These are phyloP conservation scores for Premnoplex brunnescens DNA, from an alignment of 2,797 vertebrate genomes.

Conservation along the genomic window DNA sequence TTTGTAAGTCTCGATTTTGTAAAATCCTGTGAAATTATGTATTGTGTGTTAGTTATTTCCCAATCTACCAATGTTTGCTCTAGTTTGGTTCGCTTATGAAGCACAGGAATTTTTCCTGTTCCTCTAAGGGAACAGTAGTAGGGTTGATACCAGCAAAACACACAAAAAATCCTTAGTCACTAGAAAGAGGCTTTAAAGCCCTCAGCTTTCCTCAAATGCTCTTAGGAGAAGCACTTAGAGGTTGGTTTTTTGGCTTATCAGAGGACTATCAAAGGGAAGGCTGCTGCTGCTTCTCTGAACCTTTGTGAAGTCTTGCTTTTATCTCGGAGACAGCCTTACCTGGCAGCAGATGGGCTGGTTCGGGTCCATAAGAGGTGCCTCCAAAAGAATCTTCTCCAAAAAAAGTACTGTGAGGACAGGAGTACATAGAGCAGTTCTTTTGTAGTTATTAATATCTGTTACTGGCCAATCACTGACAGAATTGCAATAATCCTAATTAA, in stretches of 20 bases:
- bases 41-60: background rate
- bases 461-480: background rate
- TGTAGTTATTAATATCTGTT: background rate
- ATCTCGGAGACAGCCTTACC: background rate
- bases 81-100: background rate
- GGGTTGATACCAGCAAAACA: background rate
- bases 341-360: background rate
- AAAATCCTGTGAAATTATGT: background rate
- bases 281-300: background rate
- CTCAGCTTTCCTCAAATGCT: background rate
- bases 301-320: background rate
- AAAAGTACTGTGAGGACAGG: background rate
- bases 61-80: background rate
- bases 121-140: background rate
- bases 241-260: background rate
- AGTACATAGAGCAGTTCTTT: background rate
- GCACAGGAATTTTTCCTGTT: background rate
- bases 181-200: slow-evolving; percentile 1
- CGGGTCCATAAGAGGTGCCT: background rate
- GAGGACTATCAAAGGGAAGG: background rate
- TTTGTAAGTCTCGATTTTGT: background rate
- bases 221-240: background rate
- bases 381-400: background rate
- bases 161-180: background rate
- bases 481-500: background rate